These are phyloP conservation scores for Aphidius gifuensis DNA, from an alignment of 1,140 invertebrate genomes.

Conservation along the genomic window DNA sequence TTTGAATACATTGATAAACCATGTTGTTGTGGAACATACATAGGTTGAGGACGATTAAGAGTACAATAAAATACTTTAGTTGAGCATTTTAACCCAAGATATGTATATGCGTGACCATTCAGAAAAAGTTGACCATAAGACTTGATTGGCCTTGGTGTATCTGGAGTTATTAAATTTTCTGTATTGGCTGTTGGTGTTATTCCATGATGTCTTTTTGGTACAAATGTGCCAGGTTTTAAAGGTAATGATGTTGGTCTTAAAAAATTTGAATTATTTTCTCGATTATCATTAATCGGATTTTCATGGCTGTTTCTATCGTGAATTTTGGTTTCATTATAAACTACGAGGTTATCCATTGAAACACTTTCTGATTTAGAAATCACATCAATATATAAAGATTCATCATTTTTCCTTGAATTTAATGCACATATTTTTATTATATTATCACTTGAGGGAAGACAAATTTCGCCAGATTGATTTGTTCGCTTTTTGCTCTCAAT, in stretches of 20 bases:
- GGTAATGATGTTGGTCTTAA: constrained; percentile 75
- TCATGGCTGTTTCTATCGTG: neutral
- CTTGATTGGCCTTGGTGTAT: constrained; percentile 84
- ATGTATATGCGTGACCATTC: constrained; percentile 90
- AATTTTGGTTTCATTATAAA: constrained; percentile 22
- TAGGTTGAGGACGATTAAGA: constrained; percentile 88
- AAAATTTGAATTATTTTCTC: constrained; percentile 60
- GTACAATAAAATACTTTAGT: constrained; percentile 91
- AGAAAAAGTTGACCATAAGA: constrained; percentile 83
- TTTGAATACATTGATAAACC: constrained; percentile 97
- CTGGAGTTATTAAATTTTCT: constrained; percentile 78
- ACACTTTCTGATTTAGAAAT: no score
- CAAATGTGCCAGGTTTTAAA: constrained; percentile 76
- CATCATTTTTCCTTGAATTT: no score
- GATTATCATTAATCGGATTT: constrained; percentile 14
- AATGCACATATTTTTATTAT: no score
- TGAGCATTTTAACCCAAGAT: constrained; percentile 85
- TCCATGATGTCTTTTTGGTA: constrained; percentile 73
- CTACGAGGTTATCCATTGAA: no score
- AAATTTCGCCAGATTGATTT: no score
- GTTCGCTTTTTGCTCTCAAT: constrained; percentile 9
- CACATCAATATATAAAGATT: no score
- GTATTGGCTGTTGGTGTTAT: constrained; percentile 74
- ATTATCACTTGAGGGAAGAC: no score
- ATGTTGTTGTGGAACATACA: constrained; percentile 87